Evolutionary conservation across 2,113 vertebrate species (phyloP), one percentile per base, ranked within the genome.

Genomic region (Cyprinodon variegatus): DNA sequence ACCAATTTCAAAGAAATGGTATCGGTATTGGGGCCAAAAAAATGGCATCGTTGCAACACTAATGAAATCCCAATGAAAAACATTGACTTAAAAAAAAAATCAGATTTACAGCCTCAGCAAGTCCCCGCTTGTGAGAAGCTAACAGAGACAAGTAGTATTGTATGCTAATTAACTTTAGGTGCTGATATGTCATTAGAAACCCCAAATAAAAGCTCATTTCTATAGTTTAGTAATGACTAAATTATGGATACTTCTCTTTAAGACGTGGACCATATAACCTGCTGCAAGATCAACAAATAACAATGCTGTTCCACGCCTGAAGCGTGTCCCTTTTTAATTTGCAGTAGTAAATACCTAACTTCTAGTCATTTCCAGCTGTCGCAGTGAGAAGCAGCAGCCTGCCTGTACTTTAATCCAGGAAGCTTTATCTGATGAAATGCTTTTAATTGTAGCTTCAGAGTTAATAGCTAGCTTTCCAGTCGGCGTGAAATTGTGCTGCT

Each of bases 391-490:
- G 83, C 7, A 65, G 57, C 50, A 57, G 3, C 65, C 15, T 50
- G 66, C 4, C 61, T 65, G 77, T 64, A 53, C 63, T 81, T 29
- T 81, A 14, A 83, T 81, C 67, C 72, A 46, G 43, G 71, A 72
- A 76, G 57, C 65, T 41, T 65, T 65, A 81, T 88, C 78, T 74
- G 82, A 81, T 83, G 80, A 86, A 77, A 79, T 81, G 70, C 81
- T 76, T 77, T 85, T 77, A 88, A 86, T 83, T 77, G 84, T 72
- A 85, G 76, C 78, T 83, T 85, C 81, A 37, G 89, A 88, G 83
- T 74, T 88, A 73, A 83, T 77, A 73, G 84, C 82, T 78, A 84
- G 71, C 20, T 72, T 88, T 86, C 80, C 70, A 60, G 73, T 73
- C 39, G 75, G 75, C 86, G 50, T 87, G 81, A 82, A 82, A 83